Conservation (phyloP, 2,113 vertebrate genomes). For the Sylvia atricapilla region DNA sequence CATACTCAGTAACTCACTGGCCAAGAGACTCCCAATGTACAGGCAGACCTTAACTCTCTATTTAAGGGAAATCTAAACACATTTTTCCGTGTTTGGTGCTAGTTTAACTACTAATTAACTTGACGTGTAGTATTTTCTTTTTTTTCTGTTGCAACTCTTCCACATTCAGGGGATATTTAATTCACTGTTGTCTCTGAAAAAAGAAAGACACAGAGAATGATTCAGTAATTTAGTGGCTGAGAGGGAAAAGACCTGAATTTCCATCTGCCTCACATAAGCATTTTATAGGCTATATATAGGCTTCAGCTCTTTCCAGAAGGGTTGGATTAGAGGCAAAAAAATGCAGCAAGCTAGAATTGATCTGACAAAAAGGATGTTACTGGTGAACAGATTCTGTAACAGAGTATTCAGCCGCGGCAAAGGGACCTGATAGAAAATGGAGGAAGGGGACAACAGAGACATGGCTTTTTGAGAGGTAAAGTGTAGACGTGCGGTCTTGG, state of each 20-base stretch:
- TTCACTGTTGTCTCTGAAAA: background rate
- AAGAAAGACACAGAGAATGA: background rate
- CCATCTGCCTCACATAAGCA: conserved; percentile 28
- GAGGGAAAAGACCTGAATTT: conserved; percentile 27
- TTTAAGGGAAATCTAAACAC: background rate
- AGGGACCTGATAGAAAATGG: background rate
- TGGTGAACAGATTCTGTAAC: background rate
- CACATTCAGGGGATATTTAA: background rate
- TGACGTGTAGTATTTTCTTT: background rate
- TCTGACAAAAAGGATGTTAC: background rate
- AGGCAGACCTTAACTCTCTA: background rate
- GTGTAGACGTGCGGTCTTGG: rapidly evolving
- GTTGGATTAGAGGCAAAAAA: background rate
- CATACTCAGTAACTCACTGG: background rate
- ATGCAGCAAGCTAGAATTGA: background rate
- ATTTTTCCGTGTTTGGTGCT: background rate
- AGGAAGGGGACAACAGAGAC: background rate
- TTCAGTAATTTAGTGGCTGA: background rate
- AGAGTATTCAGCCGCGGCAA: background rate
- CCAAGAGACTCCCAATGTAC: background rate
- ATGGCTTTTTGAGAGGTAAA: background rate
- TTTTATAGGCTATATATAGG: conserved; percentile 51
- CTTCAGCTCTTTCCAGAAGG: conserved; percentile 25
- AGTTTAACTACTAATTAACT: background rate
- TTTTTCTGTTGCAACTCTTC: background rate